Evolutionary conservation across 2,888 invertebrate species (phyloP), one percentile per base, ranked within the genome.

Genomic region (Macaria liturata): DNA sequence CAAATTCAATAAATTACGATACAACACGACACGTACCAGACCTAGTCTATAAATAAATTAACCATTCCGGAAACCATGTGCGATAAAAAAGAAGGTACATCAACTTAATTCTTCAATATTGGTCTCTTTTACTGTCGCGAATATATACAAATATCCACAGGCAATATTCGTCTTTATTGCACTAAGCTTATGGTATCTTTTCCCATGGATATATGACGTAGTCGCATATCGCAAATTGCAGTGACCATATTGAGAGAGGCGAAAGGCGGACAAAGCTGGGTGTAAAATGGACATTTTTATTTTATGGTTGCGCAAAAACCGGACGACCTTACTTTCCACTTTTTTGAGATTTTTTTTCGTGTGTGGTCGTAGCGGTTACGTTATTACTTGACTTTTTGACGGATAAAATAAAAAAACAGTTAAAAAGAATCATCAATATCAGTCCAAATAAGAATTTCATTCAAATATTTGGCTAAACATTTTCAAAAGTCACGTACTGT

Each of bases 31-130:
- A 1, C 34, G 96, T 97, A 66, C 91, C 97, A 51, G 91, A 94
- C 64, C 96, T 94, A 97, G 87, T 93, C 94, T 82, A 95, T 95
- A 71, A 91, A 91, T 85, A n/a, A 48, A 59, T 20, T 50, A 59
- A 42, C 46, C 9, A 44, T 46, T 45, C 51, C 62, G 62, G 49
- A 58, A 63, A 62, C 49, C 39, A 47, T 37, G 32, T 31, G 31
- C 46, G 48, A 60, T 58, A 64, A 62, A 61, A 59, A 52, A 49
- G 9, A 6, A 40, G 47, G 20, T 6, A 40, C 47, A 52, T 45
- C 32, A 32, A 49, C 42, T 57, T 52, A 9, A 30, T 34, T 45
- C 46, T 8, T 39, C 43, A 44, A 49, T 49, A 43, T 8, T 31
- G 46, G 4, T 6, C 32, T 49, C 44, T 44, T 30, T 39, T 20